Conservation (phyloP, 2,888 invertebrate species). For the Strigamia maritima region DNA sequence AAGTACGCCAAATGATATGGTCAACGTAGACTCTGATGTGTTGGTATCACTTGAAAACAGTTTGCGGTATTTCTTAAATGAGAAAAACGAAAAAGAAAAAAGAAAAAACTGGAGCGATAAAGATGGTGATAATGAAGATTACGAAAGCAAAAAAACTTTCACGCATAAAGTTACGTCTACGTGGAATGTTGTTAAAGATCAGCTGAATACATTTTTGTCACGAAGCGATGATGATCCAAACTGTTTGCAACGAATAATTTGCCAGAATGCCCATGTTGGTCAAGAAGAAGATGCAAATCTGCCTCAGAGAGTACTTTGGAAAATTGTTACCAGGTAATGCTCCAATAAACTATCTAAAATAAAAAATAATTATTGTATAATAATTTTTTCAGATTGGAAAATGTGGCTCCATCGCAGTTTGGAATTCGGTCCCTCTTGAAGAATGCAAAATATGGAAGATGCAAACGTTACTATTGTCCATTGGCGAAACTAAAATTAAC, state of each 20-base stretch:
- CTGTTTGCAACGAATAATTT: neutral
- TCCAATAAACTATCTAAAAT: too few relatives aligned
- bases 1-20: neutral
- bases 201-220: neutral
- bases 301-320: neutral
- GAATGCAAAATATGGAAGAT: neutral
- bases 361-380: too few relatives aligned
- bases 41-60: neutral
- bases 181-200: neutral
- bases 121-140: neutral
- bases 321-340: neutral
- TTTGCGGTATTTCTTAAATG: neutral
- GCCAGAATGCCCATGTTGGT: neutral
- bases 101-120: too few relatives aligned
- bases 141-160: neutral
- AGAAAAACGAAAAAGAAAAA: neutral
- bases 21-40: neutral
- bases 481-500: neutral
- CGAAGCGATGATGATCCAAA: neutral
- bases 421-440: neutral
- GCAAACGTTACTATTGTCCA: neutral
- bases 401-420: neutral
- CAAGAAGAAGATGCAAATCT: neutral
- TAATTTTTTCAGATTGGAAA: neutral
- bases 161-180: neutral